Evolutionary conservation across 2,113 vertebrate genomes (phyloP).

Genomic region (Mastomys coucha): DNA sequence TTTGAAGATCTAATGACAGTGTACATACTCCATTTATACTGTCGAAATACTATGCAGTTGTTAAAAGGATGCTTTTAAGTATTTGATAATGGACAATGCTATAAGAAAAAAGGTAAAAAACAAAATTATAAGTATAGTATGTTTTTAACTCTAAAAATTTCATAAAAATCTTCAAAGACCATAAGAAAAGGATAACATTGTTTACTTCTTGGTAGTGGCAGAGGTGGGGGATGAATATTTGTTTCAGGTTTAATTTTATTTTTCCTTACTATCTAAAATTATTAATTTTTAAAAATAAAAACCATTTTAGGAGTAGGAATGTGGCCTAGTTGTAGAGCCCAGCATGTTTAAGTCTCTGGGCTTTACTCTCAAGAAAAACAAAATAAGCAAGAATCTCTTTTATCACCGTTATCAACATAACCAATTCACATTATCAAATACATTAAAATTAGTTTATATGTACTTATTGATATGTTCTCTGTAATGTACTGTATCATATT

Average conservation of each 20-base stretch:
- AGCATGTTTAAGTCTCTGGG: neutral
- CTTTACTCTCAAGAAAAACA: neutral
- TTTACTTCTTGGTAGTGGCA: neutral
- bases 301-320: neutral
- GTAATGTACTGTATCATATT: neutral
- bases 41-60: neutral
- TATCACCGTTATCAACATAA: neutral
- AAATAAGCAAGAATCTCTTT: neutral
- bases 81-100: neutral
- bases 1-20: neutral
- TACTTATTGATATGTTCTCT: neutral
- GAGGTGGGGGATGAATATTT: neutral
- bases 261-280: slow-evolving; percentile 17
- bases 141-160: neutral
- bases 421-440: neutral
- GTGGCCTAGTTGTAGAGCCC: neutral
- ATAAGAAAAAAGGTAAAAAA: neutral
- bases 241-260: neutral
- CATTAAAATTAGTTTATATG: neutral
- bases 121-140: neutral
- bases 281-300: neutral
- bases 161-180: neutral
- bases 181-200: slow-evolving; percentile 12
- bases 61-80: neutral
- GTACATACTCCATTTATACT: neutral